A percentile compares a stretch with the other conserved stretches of the same genome.
Evolutionary conservation across 2,797 vertebrate species (phyloP).

Genomic region (Falco concolor): DNA sequence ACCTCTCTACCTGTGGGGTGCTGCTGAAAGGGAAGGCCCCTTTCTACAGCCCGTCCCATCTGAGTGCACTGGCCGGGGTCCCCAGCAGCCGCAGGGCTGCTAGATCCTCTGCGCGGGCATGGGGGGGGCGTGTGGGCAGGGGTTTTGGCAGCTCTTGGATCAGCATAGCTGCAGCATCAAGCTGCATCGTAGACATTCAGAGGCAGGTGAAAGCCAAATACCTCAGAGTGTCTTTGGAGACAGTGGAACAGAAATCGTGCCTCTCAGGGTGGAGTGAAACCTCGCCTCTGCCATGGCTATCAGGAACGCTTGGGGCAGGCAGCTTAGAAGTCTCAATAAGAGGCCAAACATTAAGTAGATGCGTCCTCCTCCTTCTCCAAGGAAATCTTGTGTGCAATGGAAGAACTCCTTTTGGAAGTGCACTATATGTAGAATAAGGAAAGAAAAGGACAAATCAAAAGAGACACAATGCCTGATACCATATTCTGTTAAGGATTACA

Average conservation of each 20-base stretch:
- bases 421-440: background rate
- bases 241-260: background rate
- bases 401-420: background rate
- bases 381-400: background rate
- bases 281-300: background rate
- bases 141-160: background rate
- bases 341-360: background rate
- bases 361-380: background rate
- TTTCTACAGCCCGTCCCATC: background rate
- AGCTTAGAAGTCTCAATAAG: background rate
- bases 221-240: background rate
- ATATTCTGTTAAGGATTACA: background rate
- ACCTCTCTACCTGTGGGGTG: background rate
- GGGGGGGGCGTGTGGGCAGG: background rate
- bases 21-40: background rate
- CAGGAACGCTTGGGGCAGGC: background rate
- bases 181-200: background rate
- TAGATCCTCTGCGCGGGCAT: background rate
- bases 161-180: background rate
- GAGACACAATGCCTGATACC: background rate
- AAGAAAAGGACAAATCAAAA: background rate
- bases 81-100: fast-evolving
- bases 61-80: background rate
- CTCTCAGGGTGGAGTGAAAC: background rate
- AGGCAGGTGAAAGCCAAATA: background rate